Evolutionary conservation across 2,888 invertebrate genomes (phyloP), one percentile per base, ranked within the genome.

Genomic region (Diabrotica balteata): DNA sequence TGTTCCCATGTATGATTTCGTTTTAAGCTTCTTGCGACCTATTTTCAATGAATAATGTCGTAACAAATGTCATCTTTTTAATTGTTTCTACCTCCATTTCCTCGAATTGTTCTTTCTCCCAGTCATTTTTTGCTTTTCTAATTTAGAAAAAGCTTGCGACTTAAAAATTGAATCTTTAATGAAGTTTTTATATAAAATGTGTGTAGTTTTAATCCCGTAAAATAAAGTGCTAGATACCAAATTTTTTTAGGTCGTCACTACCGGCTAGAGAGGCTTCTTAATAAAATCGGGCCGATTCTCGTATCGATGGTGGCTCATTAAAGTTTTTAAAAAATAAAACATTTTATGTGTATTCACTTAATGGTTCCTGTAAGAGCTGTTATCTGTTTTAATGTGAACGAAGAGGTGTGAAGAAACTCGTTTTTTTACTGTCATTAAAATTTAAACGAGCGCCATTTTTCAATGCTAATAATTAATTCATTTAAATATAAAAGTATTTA

Each of bases 401-500:
- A 76, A 72, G 76, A 78, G 79, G 79, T 77, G 79, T 78, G 78
- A 79, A 77, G 75, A 75, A 78, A 79, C 79, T 76, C 73, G 78
- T 79, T 79, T 77, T 78, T 78, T 63, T 73, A 66, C 67, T 77
- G 73, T 75, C 79, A 74, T 79, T 79, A 78, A 78, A 75, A 69
- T 66, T 71, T 70, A 77, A 77, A 79, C 79, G 75, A 76, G 75
- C 68, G 78, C 77, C 72, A 80, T 80, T 80, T 79, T 77, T 80
- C 80, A 79, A 75, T 77, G 74, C 75, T 70, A 76, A 77, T 80
- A 78, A 80, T 79, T 77, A 78, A 79, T 79, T 79, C 78, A 79
- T 80, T 80, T 80, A 73, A 78, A 79, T 80, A 80, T 77, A 78
- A 78, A 79, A 77, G 76, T 75, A 77, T 79, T 80, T 79, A 79